Evolutionary conservation across 2,113 vertebrate genomes (phyloP), one percentile per base, ranked within the genome.

Genomic region (Peromyscus polionotus): DNA sequence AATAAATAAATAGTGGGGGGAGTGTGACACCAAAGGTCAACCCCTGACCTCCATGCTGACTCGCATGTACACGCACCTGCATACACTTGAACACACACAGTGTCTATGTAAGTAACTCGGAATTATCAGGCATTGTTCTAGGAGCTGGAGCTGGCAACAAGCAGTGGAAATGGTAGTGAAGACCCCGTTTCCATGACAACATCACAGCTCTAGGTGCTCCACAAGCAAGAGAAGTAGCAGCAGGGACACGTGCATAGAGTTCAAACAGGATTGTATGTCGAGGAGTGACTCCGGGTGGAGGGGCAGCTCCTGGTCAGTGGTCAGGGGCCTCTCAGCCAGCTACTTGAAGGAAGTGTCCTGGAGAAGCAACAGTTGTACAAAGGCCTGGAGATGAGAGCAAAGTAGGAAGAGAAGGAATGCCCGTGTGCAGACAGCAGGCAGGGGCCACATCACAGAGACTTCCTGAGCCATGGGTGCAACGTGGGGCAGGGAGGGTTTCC

Each of bases 41-140:
- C 33, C 51, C n/a, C 79, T 59, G 54, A 13, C 54, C 48, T 59
- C 42, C 20, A 42, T 11, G 16, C 31, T 73, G 10, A 28, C 73
- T 42, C 48, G 2, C 51, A n/a, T 33, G 20, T 16, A 36, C 51
- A 12, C 36, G 31, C 31, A 81, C 13, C 51, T 61, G 45, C 26
- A 83, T 39, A 8, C 80, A 26, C 14, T 42, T n/a, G 17, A 39
- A 39, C n/a, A 42, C 54, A 61, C n/a, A 61, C 80, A 39, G 20
- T n/a, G 12, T 61, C 22, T 70, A 79, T 51, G 9, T 33, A 42
- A 90, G 75, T 26, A 81, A 26, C 92, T 89, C 26, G 54, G 48
- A 68, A 77, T 57, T 51, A 31, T 31, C 91, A 76, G 67, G 51
- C 84, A 61, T 65, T 77, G 87, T 81, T 95, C 63, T 86, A 59